Conservation (phyloP, 1,140 invertebrate species). For the Pseudomyrmex dendroicus region DNA sequence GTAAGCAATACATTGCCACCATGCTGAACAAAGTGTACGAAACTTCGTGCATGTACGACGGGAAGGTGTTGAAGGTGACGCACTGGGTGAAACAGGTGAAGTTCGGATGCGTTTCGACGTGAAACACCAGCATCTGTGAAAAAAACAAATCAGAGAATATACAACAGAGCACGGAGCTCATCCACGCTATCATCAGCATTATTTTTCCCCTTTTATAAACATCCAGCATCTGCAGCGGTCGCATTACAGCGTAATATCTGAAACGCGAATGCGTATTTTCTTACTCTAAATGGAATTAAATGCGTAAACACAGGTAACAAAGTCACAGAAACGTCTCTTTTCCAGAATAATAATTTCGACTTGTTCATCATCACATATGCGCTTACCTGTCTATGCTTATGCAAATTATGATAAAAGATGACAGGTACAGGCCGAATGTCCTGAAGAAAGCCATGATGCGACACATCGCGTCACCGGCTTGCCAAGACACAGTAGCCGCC, state of each 20-base stretch:
- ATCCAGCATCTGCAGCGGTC: constrained; percentile 90
- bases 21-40: constrained; percentile 92
- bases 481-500: constrained; percentile 93
- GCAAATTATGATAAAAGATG: constrained; percentile 94
- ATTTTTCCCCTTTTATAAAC: constrained; percentile 89
- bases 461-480: constrained; percentile 92
- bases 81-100: constrained; percentile 93
- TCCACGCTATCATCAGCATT: constrained; percentile 92
- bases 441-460: constrained; percentile 93
- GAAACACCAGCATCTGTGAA: constrained; percentile 90
- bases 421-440: constrained; percentile 94
- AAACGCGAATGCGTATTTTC: not conserved
- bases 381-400: constrained; percentile 92
- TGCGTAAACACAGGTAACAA: too few species aligned
- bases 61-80: constrained; percentile 91
- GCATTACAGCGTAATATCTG: constrained; percentile 94
- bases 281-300: not conserved
- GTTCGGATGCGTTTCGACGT: constrained; percentile 91
- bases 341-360: not conserved
- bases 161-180: constrained; percentile 90
- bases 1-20: constrained; percentile 93
- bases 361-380: constrained; percentile 77
- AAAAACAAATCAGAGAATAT: too few species aligned
- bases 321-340: too few species aligned
- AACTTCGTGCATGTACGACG: constrained; percentile 88